Evolutionary conservation across 2,888 invertebrate genomes (phyloP).

Genomic region (Microchrysa polita): DNA sequence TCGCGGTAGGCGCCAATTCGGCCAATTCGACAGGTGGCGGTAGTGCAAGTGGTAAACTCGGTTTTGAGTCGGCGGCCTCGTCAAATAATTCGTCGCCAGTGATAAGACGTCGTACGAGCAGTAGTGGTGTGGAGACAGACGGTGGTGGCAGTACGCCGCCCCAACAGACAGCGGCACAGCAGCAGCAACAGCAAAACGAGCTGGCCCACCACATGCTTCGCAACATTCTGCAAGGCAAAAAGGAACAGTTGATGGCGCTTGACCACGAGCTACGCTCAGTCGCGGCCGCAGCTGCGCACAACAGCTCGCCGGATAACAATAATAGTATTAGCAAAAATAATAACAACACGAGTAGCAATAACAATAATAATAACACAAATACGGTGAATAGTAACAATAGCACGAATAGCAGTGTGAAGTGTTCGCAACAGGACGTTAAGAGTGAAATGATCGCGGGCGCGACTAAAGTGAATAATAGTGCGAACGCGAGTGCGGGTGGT

Average conservation of each 20-base stretch:
- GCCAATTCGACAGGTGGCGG: slow-evolving; percentile 32
- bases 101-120: slow-evolving; percentile 56
- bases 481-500: slow-evolving; percentile 13
- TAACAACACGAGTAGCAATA: slow-evolving; percentile 57
- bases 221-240: slow-evolving; percentile 89
- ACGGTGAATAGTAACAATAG: slow-evolving; percentile 54
- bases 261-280: slow-evolving; percentile 73
- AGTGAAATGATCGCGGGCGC: slow-evolving; percentile 54
- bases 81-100: slow-evolving; percentile 52
- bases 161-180: slow-evolving; percentile 52
- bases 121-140: slow-evolving; percentile 63
- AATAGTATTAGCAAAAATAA: slow-evolving; percentile 60
- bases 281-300: slow-evolving; percentile 63
- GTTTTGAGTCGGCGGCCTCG: slow-evolving; percentile 50
- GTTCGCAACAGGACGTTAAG: slow-evolving; percentile 57
- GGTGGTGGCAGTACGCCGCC: slow-evolving; percentile 61
- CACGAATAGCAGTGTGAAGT: slow-evolving; percentile 61
- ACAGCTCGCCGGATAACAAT: slow-evolving; percentile 63
- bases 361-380: slow-evolving; percentile 62
- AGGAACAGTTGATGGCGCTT: slow-evolving; percentile 78
- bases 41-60: slow-evolving; percentile 44
- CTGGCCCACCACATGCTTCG: slow-evolving; percentile 87
- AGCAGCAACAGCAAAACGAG: slow-evolving; percentile 64
- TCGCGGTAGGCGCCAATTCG: slow-evolving; percentile 48
- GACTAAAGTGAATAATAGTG: slow-evolving; percentile 47